These are phyloP conservation scores for Orestias chungarensis DNA, from an alignment of 2,797 vertebrate genomes.

Conservation along the genomic window DNA sequence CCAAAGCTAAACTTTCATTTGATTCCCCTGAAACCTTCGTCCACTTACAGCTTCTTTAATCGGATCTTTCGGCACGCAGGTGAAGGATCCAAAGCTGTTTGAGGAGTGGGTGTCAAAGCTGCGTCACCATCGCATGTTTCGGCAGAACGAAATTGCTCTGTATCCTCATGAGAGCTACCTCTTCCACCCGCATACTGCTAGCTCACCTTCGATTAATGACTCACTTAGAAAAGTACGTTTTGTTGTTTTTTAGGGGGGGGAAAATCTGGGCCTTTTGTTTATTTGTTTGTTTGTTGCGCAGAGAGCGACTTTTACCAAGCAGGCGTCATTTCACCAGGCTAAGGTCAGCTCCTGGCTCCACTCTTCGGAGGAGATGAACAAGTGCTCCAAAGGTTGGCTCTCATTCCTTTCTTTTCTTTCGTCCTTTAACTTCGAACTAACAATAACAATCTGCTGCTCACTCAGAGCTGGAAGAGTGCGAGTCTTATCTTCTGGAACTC, in stretches of 20 bases:
- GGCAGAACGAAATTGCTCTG: constrained; percentile 95
- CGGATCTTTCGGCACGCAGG: constrained; percentile 69
- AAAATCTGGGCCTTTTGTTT: background rate
- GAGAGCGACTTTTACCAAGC: constrained; percentile 86
- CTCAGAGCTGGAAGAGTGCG: constrained; percentile 91
- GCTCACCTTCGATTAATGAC: constrained; percentile 73
- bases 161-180: constrained; percentile 87
- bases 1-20: no score
- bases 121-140: constrained; percentile 91
- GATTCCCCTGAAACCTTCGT: background rate
- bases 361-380: constrained; percentile 92
- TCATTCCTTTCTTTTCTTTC: background rate
- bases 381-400: constrained; percentile 88
- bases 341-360: constrained; percentile 89
- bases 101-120: constrained; percentile 95
- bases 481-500: constrained; percentile 89
- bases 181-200: constrained; percentile 79
- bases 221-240: constrained; percentile 81
- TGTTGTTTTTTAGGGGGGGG: no score
- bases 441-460: constrained; percentile 22
- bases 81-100: constrained; percentile 90
- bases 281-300: constrained; percentile 4
- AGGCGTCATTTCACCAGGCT: constrained; percentile 85
- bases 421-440: constrained; percentile 5
- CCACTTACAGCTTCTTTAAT: constrained; percentile 3